phyloP scores from a whole-genome alignment of 1,140 invertebrate genomes.

The Samia ricini region DNA sequence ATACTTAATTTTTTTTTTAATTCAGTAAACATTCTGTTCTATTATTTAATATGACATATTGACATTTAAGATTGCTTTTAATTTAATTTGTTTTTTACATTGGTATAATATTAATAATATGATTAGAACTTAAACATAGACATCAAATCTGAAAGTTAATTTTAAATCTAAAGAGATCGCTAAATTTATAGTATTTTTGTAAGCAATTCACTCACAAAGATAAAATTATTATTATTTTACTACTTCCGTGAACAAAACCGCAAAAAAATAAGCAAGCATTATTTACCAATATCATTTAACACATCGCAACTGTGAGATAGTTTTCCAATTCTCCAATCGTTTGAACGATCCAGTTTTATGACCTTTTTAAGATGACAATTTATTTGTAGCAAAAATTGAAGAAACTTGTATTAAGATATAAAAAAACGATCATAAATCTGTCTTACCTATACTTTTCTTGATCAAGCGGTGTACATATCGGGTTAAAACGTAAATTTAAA shows the following conservation, averaged over 20 bases:
- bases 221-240: conserved; percentile 35
- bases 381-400: conserved; percentile 37
- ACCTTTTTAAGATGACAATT: conserved; percentile 27
- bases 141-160: too few relatives aligned
- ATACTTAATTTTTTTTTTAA: too few relatives aligned
- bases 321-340: background rate
- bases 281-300: background rate
- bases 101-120: too few relatives aligned
- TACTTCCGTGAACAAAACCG: too few relatives aligned
- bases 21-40: too few relatives aligned
- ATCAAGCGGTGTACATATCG: conserved; percentile 38
- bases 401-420: conserved; percentile 36
- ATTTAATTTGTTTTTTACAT: too few relatives aligned
- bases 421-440: conserved; percentile 39
- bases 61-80: too few relatives aligned
- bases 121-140: too few relatives aligned
- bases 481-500: conserved; percentile 27
- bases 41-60: too few relatives aligned
- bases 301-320: background rate
- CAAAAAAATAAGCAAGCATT: background rate
- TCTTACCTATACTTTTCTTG: conserved; percentile 27
- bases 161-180: too few relatives aligned
- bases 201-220: too few relatives aligned
- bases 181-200: too few relatives aligned
- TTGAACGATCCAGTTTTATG: conserved; percentile 20